These are phyloP conservation scores for Thamnophis sirtalis DNA, from an alignment of 2,113 vertebrate genomes.

Conservation along the genomic window DNA sequence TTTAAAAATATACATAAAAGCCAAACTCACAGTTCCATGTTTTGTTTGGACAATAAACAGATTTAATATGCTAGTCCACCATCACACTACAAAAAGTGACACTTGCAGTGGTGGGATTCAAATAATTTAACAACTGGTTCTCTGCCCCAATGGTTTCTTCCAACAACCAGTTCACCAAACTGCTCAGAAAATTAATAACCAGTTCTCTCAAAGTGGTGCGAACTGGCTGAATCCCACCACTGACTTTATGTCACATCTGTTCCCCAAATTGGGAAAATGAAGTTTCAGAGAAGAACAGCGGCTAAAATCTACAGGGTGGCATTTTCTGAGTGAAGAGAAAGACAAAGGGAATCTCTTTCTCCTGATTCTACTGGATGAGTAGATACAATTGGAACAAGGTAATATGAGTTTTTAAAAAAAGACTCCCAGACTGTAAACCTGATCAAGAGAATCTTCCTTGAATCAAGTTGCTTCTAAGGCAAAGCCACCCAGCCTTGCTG, in stretches of 20 bases:
- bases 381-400: not conserved
- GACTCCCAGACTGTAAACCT: not conserved
- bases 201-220: too few relatives aligned
- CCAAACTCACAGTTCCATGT: not conserved
- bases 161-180: too few relatives aligned
- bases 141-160: too few relatives aligned
- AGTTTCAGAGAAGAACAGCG: not conserved
- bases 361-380: not conserved
- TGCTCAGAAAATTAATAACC: too few relatives aligned
- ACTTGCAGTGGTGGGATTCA: not conserved
- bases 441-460: not conserved
- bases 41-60: not conserved
- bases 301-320: not conserved
- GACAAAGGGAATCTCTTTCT: not conserved
- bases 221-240: too few relatives aligned
- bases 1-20: not conserved
- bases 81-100: not conserved
- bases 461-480: not conserved
- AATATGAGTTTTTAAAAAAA: not conserved
- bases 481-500: not conserved
- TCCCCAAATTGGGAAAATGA: not conserved
- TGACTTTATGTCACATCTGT: not conserved
- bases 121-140: too few relatives aligned
- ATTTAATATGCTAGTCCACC: not conserved
- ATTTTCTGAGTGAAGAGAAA: not conserved